Conservation (phyloP, 1,140 invertebrate species). For the Bathynomus jamesi region DNA sequence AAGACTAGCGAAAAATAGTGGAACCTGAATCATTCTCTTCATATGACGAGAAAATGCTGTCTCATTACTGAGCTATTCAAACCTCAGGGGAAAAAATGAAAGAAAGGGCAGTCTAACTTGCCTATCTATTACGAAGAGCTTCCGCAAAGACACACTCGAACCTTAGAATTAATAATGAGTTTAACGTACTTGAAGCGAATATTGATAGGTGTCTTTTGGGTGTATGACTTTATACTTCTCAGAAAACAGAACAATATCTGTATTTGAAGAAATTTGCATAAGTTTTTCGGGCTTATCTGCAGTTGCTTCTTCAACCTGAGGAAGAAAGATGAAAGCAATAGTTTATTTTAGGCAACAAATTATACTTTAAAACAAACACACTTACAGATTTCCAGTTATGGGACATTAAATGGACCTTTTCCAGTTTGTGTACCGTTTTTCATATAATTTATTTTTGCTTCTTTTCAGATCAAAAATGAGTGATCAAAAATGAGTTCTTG, state of each 20-base stretch:
- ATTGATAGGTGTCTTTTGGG: conserved; percentile 13
- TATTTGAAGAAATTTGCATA: conserved; percentile 19
- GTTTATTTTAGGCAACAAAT: neutral
- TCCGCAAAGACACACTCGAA: neutral
- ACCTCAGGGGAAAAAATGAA: neutral
- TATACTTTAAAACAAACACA: neutral
- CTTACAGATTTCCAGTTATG: neutral
- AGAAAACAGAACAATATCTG: conserved; percentile 23
- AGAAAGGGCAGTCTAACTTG: neutral
- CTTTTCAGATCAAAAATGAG: no score
- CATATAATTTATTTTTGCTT: no score
- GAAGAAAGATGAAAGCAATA: neutral
- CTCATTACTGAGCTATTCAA: neutral
- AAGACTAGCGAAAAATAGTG: neutral
- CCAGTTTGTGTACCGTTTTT: no score
- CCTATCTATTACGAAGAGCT: neutral
- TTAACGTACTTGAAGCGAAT: conserved; percentile 16
- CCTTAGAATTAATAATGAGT: neutral
- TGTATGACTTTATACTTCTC: conserved; percentile 21
- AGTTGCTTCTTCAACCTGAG: conserved; percentile 16
- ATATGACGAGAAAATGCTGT: neutral
- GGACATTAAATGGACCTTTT: no score
- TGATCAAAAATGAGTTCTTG: no score
- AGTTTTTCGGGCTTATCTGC: conserved; percentile 25
- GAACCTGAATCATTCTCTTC: neutral